Conservation (phyloP, 2,113 vertebrate species). For the Melanocharis versteri region DNA sequence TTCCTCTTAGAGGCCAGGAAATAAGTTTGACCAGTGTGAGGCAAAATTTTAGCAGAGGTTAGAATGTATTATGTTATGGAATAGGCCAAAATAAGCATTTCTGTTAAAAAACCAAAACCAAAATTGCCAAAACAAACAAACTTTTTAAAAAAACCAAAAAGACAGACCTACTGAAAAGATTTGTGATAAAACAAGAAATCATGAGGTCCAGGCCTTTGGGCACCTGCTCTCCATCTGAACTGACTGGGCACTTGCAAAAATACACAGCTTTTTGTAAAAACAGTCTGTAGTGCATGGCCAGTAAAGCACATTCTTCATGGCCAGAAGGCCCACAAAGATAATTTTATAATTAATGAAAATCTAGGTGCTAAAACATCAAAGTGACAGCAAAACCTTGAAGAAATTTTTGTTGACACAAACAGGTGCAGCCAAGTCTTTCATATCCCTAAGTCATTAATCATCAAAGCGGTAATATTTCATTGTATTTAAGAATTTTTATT, state of each 20-base stretch:
- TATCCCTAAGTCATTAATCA: not conserved
- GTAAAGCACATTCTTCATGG: not conserved
- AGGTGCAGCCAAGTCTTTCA: not conserved
- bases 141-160: not conserved
- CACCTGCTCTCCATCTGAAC: not conserved
- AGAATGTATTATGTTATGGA: not conserved
- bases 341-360: not conserved
- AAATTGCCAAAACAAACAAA: no score
- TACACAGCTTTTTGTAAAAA: not conserved
- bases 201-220: not conserved
- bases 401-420: not conserved
- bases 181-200: not conserved
- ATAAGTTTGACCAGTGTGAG: not conserved
- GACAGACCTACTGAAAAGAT: not conserved
- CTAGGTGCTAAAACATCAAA: not conserved
- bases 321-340: not conserved
- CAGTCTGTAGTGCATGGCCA: not conserved
- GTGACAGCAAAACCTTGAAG: not conserved
- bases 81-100: not conserved
- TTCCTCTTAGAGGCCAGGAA: not conserved
- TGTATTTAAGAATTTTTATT: not conserved
- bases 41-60: not conserved
- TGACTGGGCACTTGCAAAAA: not conserved
- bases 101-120: not conserved
- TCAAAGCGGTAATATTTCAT: not conserved